phyloP scores from a whole-genome alignment of 1,140 invertebrate genomes.

The Colletes gigas region DNA sequence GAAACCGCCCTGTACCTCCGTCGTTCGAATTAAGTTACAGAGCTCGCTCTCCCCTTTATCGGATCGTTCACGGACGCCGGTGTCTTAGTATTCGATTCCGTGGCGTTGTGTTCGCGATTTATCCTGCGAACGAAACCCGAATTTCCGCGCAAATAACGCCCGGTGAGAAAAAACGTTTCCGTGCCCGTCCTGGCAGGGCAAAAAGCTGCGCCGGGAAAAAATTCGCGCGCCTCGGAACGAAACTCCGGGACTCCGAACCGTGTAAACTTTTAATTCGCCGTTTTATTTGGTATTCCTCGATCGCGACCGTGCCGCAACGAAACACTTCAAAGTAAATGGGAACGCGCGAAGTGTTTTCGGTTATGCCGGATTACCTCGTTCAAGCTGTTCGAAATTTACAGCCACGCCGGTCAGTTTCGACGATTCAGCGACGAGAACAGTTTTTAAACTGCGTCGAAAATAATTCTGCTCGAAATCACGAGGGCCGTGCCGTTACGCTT shows the following conservation, averaged over 20 bases:
- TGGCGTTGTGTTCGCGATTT: too few relatives aligned
- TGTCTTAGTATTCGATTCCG: neutral
- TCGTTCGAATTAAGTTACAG: neutral
- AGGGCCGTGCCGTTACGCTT: too few relatives aligned
- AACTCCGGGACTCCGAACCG: neutral
- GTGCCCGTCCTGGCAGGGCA: too few relatives aligned
- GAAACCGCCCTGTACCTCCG: too few relatives aligned
- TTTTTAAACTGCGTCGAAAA: too few relatives aligned
- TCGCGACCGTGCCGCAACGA: neutral
- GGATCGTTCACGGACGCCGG: too few relatives aligned
- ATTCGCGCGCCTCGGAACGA: neutral
- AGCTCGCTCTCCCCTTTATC: too few relatives aligned
- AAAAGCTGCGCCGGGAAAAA: neutral
- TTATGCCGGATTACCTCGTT: slow-evolving; percentile 6
- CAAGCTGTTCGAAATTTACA: slow-evolving; percentile 15
- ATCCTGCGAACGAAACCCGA: neutral
- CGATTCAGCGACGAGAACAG: neutral
- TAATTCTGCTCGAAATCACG: too few relatives aligned
- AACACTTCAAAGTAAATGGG: too few relatives aligned
- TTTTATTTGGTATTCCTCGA: neutral
- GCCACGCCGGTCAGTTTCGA: slow-evolving; percentile 12
- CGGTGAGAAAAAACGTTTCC: too few relatives aligned
- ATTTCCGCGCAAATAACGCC: neutral
- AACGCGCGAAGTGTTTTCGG: neutral
- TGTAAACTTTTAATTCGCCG: slow-evolving; percentile 23